phyloP scores from a whole-genome alignment of 2,888 invertebrate genomes.

The Drosophila yooni region DNA sequence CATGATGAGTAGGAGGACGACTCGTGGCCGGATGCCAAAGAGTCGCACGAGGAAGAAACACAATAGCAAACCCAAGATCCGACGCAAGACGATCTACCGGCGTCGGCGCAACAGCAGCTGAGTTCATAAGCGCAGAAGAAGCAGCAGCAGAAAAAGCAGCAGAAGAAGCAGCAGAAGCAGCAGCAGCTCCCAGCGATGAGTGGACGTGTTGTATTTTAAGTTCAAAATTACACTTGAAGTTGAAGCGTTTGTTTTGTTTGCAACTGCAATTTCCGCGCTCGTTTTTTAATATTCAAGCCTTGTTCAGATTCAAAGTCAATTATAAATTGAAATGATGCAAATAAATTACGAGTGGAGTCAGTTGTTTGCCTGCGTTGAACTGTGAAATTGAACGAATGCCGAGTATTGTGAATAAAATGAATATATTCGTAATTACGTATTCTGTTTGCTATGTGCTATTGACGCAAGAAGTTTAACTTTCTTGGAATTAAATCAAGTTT shows the following conservation, averaged over 20 bases:
- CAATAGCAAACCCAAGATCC: too few species aligned
- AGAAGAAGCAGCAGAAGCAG: neutral
- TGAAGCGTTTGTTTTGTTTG: too few species aligned
- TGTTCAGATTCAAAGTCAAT: slow-evolving; percentile 20
- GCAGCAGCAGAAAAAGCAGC: too few species aligned
- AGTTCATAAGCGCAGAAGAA: too few species aligned
- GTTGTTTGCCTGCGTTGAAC: slow-evolving; percentile 21
- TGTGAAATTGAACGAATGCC: slow-evolving; percentile 39
- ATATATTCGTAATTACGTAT: slow-evolving; percentile 36
- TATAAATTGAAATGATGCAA: slow-evolving; percentile 20
- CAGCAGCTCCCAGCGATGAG: neutral
- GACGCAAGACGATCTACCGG: accelerated
- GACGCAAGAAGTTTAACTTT: slow-evolving; percentile 1
- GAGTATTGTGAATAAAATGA: slow-evolving; percentile 15
- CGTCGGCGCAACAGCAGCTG: neutral
- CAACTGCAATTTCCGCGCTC: too few species aligned
- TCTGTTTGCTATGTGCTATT: slow-evolving; percentile 44
- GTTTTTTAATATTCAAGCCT: slow-evolving; percentile 5
- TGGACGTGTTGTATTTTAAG: too few species aligned
- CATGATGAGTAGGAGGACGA: neutral
- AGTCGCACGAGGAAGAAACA: neutral
- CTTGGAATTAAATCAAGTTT: slow-evolving; percentile 16
- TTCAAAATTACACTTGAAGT: too few species aligned
- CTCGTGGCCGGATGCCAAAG: too few species aligned
- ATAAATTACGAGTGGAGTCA: slow-evolving; percentile 29